Base-by-base conservation (phyloP, 2,113 vertebrate species). In the Ibidorhyncha struthersii region DNA sequence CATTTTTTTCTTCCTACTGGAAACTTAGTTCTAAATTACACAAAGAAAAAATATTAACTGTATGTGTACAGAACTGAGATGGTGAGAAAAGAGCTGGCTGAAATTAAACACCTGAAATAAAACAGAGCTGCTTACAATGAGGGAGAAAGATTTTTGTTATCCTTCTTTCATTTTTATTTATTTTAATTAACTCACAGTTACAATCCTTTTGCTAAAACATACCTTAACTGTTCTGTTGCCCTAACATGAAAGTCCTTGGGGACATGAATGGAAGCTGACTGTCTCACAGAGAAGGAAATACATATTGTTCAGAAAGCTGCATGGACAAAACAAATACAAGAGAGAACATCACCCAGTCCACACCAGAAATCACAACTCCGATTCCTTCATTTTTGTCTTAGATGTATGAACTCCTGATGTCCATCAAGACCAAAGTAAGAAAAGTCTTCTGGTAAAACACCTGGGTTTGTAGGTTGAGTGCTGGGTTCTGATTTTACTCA, bases 1-100 rank as follows among this genome's bases (percentile, higher is more conserved):
- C 12, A 53, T 76, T 67, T 93, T 85, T 95, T 70, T 90, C 20
- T 90, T 95, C 96, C 69, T 86, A 23, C 63, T 93, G 86, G 86
- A 95, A 97, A 93, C 49, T 77, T 86, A 36, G 29, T 84, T 92
- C 59, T 74, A 92, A 92, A 86, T 73, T 73, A 56, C 55, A 83
- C 63, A 82, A 72, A 96, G 19, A 30, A 79, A 92, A 91, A 95
- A 76, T n/a, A 92, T 87, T 92, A 89, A 94, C 74, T 25, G 6
- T 67, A 66, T 73, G 23, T 2, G 0, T 56, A 88, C 30, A 74
- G 61, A 70, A 67, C 15, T 41, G 49, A 80, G 29, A 29, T 32
- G 34, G 47, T 23, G 17, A 73, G 63, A 55, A 86, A 78, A 71
- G n/a, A 90, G 8, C 62, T 9, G 61, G 21, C 19, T 67, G 72